These are phyloP conservation scores for Bombus huntii DNA, from an alignment of 1,140 invertebrate genomes.

Conservation along the genomic window DNA sequence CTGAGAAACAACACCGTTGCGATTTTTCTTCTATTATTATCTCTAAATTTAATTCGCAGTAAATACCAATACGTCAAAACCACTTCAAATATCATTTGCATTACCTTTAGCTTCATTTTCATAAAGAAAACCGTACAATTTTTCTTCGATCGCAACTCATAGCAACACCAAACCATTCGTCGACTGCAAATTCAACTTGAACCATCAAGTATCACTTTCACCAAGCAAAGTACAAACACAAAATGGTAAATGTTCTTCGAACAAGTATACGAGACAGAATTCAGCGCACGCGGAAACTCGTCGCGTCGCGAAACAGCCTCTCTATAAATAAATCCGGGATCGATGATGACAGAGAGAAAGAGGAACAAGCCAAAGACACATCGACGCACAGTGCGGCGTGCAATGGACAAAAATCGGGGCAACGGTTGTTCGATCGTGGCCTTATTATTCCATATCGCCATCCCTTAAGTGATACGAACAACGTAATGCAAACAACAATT, in stretches of 20 bases:
- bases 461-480: too few relatives aligned
- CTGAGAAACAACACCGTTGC: too few relatives aligned
- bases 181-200: too few relatives aligned
- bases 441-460: too few relatives aligned
- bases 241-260: too few relatives aligned
- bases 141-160: background rate
- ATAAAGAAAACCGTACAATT: background rate
- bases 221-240: too few relatives aligned
- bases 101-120: background rate
- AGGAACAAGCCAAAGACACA: background rate
- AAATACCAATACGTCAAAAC: background rate
- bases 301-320: conserved; percentile 17
- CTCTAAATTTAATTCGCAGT: too few relatives aligned
- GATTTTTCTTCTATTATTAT: too few relatives aligned
- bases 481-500: too few relatives aligned
- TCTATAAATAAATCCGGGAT: conserved; percentile 43
- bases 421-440: too few relatives aligned
- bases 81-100: background rate
- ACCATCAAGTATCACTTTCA: too few relatives aligned
- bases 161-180: too few relatives aligned
- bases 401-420: background rate
- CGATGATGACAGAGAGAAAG: conserved; percentile 33
- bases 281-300: conserved; percentile 31
- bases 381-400: background rate
- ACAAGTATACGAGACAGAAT: background rate